Percentiles rank a stretch among this genome's conserved stretches.
phyloP scores from a whole-genome alignment of 2,888 invertebrate species.

The Acleris laterana region DNA sequence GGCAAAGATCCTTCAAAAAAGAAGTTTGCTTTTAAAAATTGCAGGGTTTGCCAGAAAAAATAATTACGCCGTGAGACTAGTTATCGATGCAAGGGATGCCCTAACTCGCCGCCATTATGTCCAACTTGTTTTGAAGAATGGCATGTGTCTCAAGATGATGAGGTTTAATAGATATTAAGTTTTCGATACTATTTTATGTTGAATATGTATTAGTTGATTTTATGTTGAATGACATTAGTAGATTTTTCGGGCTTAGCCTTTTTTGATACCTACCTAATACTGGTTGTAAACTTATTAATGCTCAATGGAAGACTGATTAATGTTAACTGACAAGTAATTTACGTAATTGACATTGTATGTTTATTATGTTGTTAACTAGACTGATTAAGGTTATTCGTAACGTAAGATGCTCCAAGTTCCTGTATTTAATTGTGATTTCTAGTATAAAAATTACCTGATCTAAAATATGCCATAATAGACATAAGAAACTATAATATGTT shows the following conservation, averaged over 20 bases:
- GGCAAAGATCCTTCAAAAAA: constrained; percentile 14
- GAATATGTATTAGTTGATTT: background rate
- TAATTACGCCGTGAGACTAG: constrained; percentile 21
- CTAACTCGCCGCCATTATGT: constrained; percentile 9
- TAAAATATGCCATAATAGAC: too few species aligned
- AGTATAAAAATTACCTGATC: too few species aligned
- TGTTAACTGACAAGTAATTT: background rate
- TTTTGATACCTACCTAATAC: background rate
- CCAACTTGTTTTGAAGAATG: constrained; percentile 27
- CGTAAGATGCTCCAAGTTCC: too few species aligned
- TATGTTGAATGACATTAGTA: background rate
- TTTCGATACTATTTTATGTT: too few species aligned
- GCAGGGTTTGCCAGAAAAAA: constrained; percentile 15
- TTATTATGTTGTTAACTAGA: background rate
- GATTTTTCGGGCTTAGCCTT: background rate
- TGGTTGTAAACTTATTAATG: background rate
- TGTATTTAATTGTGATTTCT: too few species aligned
- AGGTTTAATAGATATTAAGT: background rate
- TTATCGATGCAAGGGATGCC: constrained; percentile 24
- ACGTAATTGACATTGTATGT: background rate
- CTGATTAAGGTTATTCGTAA: background rate
- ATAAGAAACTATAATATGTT: too few species aligned
- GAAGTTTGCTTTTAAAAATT: constrained; percentile 9
- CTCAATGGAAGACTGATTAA: background rate
- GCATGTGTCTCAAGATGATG: constrained; percentile 12